A percentile compares a stretch with the other conserved stretches of the same genome.
These are phyloP conservation scores for Pemphigus obesinymphae DNA, from an alignment of 1,140 invertebrate genomes.

Conservation along the genomic window DNA sequence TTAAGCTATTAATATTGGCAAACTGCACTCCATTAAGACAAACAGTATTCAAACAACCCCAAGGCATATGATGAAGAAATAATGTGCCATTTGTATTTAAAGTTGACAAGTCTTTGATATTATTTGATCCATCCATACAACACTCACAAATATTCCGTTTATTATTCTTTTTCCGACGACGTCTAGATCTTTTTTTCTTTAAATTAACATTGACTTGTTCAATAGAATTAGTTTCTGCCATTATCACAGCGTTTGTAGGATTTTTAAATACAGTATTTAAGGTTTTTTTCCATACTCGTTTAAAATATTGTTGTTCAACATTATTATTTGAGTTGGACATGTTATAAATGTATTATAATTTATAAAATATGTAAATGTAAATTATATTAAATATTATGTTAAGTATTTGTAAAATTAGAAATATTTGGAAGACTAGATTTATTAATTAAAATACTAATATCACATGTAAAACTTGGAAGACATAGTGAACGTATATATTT, in stretches of 20 bases:
- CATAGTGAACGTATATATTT: neutral
- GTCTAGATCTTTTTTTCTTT: slow-evolving; percentile 13
- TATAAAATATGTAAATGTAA: too few relatives aligned
- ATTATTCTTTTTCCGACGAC: slow-evolving; percentile 19
- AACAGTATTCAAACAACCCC: neutral
- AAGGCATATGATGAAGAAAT: neutral
- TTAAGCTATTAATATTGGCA: slow-evolving; percentile 10
- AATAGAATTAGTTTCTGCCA: slow-evolving; percentile 24
- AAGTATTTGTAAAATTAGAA: neutral
- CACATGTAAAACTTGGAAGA: slow-evolving; percentile 26
- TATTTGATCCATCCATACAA: neutral
- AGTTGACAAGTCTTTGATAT: neutral
- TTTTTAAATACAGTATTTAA: slow-evolving; percentile 12
- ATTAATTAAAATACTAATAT: slow-evolving; percentile 16
- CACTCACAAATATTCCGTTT: slow-evolving; percentile 3
- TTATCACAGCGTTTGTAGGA: neutral
- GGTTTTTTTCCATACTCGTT: slow-evolving; percentile 29
- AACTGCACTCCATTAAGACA: slow-evolving; percentile 23
- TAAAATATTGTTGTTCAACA: slow-evolving; percentile 35
- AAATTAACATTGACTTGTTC: slow-evolving; percentile 18
- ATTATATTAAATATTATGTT: neutral
- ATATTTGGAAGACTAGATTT: slow-evolving; percentile 27
- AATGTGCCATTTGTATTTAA: neutral
- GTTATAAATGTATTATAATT: neutral
- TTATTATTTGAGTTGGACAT: slow-evolving; percentile 11